Percentiles rank a stretch among this genome's conserved stretches.
Evolutionary conservation across 1,140 invertebrate species (phyloP).

Genomic region (Brachionus koreanus): DNA sequence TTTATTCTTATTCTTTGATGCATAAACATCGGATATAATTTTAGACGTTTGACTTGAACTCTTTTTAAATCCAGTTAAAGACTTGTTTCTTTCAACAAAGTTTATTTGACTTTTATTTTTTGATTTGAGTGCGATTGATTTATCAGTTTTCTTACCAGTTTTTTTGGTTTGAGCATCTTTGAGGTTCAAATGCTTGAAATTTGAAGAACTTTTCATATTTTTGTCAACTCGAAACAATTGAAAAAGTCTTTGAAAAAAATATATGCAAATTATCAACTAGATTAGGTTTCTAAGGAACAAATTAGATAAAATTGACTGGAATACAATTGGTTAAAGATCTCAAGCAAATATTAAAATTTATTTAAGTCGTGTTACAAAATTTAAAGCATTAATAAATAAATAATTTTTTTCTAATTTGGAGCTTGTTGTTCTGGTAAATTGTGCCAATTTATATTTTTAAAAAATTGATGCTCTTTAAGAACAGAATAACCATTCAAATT

Average conservation of each 20-base stretch:
- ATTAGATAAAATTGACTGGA: neutral
- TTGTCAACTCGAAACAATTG: neutral
- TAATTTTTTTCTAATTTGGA: slow-evolving; percentile 59
- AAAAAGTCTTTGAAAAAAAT: neutral
- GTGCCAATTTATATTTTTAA: slow-evolving; percentile 76
- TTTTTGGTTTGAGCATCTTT: neutral
- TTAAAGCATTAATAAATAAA: neutral
- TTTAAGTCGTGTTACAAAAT: neutral
- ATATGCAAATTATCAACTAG: neutral
- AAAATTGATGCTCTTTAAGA: slow-evolving; percentile 80
- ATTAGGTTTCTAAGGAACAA: neutral
- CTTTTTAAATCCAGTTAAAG: neutral
- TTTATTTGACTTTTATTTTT: neutral
- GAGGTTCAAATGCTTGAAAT: neutral
- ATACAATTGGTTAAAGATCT: neutral
- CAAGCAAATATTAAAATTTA: neutral
- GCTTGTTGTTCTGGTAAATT: slow-evolving; percentile 72
- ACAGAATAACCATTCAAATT: slow-evolving; percentile 69
- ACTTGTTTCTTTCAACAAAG: neutral
- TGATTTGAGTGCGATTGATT: neutral
- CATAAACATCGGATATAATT: neutral
- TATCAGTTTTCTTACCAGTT: neutral
- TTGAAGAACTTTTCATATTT: neutral
- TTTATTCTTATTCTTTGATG: neutral
- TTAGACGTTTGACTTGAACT: neutral